Conservation (phyloP, 2,888 invertebrate genomes). For the Tenthredo scrophulariae region DNA sequence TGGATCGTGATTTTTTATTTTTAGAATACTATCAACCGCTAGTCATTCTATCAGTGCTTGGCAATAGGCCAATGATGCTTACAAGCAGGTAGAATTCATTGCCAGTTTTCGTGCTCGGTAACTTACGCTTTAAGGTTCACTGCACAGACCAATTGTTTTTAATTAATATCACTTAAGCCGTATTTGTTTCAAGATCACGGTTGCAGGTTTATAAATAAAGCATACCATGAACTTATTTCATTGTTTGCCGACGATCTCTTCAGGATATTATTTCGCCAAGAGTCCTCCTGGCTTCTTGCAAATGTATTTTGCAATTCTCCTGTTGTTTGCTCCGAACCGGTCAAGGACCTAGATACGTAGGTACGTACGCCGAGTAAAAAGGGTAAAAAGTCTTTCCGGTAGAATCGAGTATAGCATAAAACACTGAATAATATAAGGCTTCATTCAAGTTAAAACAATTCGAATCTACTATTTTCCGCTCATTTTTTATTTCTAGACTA, state of each 20-base stretch:
- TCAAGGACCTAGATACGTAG: neutral
- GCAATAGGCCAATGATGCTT: conserved; percentile 44
- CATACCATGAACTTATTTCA: neutral
- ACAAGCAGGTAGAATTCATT: conserved; percentile 43
- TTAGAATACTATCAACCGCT: conserved; percentile 47
- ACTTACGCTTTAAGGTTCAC: conserved; percentile 39
- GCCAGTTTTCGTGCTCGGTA: conserved; percentile 38
- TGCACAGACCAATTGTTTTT: conserved; percentile 42
- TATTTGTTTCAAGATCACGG: neutral
- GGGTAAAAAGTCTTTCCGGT: neutral
- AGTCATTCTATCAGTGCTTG: conserved; percentile 52
- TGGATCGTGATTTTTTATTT: conserved; percentile 38
- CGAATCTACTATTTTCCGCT: neutral
- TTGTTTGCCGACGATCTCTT: neutral
- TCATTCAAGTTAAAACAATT: neutral
- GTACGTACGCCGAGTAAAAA: neutral
- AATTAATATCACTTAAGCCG: conserved; percentile 7
- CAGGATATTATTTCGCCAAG: neutral
- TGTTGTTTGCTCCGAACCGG: neutral
- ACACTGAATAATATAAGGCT: neutral
- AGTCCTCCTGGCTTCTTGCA: neutral
- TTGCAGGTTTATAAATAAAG: neutral
- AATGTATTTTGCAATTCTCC: neutral
- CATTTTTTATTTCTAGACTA: neutral
- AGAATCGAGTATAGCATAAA: neutral